Base-by-base conservation (phyloP, 92 coral and sea anemone genomes). In the Phenganax subtilis region DNA sequence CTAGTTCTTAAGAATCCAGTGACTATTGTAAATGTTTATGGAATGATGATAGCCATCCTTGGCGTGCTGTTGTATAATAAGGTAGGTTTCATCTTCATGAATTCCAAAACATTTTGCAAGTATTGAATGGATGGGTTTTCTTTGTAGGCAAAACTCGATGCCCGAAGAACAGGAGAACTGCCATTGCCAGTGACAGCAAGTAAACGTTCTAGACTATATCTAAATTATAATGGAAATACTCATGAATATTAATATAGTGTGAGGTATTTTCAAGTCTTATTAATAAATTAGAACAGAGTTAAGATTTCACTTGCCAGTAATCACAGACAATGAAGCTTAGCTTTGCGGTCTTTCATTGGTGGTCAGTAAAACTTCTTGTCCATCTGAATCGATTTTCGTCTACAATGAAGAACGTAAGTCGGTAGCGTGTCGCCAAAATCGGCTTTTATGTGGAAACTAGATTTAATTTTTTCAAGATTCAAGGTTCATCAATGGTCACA, bases 51-150 rank as follows among this genome's bases (percentile, higher is more conserved):
- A 7, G 97, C 98, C 54, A 94, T 94, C 77, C 71, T 94, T 71
- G 98, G 98, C 64, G 98, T 94, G 10, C 82, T 92, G 29, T 85
- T 89, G 8, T 94, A 94, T 69, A 94, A 94, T 64, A 94, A 94
- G 98, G 98, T 94, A 66, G 82, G 90, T 75, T 7, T 47, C 51
- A 25, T 47, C 25, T 37, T 0, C 37, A 81, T 6, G 3, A 61
- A 61, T 25, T 55, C 27, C 11, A 31, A 64, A 57, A 8, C 54
- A 27, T 59, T 16, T 10, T 37, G 3, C 52, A 58, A 11, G 20
- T 12, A 31, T 27, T 65, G 10, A 51, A 52, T 64, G 30, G 16
- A 15, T 25, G 63, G 51, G 76, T 54, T 47, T 11, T 82, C 14
- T 58, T 70, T 60, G 53, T 81, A 93, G 97, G 97, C 90, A 16